Evolutionary conservation across 2,888 invertebrate species (phyloP), one percentile per base, ranked within the genome.

Genomic region (Cantharis nigra): DNA sequence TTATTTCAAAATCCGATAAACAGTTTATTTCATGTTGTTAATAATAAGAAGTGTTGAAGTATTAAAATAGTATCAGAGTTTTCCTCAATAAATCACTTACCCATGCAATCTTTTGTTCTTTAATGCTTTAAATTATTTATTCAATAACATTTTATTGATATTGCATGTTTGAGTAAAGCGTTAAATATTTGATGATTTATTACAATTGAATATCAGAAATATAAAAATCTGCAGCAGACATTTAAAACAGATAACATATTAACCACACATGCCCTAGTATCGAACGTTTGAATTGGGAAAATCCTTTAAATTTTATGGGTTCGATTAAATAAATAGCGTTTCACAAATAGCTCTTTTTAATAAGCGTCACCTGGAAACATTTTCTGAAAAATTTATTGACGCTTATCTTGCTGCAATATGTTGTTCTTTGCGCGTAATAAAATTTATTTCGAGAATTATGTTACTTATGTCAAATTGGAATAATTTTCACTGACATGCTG

Each of bases 231-330:
- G 64, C 72, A 64, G 18, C 65, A 63, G 71, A 30, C 63, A 30
- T 65, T 30, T 72, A 72, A 72, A 72, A 72, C 72, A 72, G 72
- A 72, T 72, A 72, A 72, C 64, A 30, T 72, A 72, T 72, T 72
- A 72, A 72, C 72, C 72, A 30, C 72, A 64, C 64, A 72, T 64
- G 72, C 72, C 64, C 70, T 63, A 63, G 30, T 62, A 70, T 49
- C 62, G 70, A 14, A 49, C 64, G 64, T 72, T 64, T 26, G 72
- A 63, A 72, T 72, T 26, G 23, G 30, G 33, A 72, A 72, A 72
- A 64, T 72, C 72, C 72, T 72, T 63, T 72, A 71, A 71, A 71
- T 71, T 72, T 14, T 72, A 72, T 72, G 72, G 72, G 30, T 64
- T 72, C 72, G 72, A 72, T 72, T 72, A 72, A 72, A 72, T 64